A percentile compares a stretch with the other conserved stretches of the same genome.
Evolutionary conservation across 2,888 invertebrate species (phyloP).

Genomic region (Andrena hattorfiana): DNA sequence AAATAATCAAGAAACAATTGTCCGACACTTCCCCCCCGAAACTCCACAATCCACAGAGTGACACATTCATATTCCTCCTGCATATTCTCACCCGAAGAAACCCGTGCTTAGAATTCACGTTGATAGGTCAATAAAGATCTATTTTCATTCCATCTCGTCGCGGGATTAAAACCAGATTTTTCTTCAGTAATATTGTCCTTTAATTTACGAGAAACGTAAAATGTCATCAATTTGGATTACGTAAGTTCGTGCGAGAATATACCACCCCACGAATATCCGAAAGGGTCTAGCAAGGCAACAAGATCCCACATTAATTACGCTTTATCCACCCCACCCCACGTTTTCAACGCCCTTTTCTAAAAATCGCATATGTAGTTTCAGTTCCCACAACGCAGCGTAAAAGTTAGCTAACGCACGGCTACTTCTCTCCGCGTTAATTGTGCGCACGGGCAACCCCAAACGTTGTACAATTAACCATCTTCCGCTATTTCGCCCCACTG

Average conservation of each 20-base stretch:
- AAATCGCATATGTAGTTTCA: no score
- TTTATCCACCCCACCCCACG: not conserved
- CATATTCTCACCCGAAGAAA: slow-evolving; percentile 2
- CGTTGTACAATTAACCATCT: not conserved
- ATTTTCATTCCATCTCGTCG: slow-evolving; percentile 61
- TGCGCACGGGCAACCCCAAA: not conserved
- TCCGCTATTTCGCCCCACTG: not conserved
- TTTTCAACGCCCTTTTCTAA: not conserved
- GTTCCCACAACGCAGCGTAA: no score
- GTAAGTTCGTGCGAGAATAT: slow-evolving; percentile 9
- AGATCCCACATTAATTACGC: slow-evolving; percentile 7
- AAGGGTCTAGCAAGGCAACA: not conserved
- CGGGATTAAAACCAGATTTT: slow-evolving; percentile 54
- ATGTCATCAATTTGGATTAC: slow-evolving; percentile 39
- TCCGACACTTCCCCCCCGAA: not conserved
- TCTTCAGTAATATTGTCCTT: slow-evolving; percentile 42
- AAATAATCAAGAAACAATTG: not conserved
- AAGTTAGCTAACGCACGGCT: no score
- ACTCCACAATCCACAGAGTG: not conserved
- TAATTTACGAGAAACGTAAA: slow-evolving; percentile 47
- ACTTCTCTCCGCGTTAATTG: not conserved
- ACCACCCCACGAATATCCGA: not conserved
- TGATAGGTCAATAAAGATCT: slow-evolving; percentile 40
- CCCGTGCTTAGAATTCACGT: not conserved
- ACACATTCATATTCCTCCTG: not conserved